A percentile compares a stretch with the other conserved stretches of the same genome.
phyloP scores from a whole-genome alignment of 2,888 invertebrate genomes.

The Apeira syringaria region DNA sequence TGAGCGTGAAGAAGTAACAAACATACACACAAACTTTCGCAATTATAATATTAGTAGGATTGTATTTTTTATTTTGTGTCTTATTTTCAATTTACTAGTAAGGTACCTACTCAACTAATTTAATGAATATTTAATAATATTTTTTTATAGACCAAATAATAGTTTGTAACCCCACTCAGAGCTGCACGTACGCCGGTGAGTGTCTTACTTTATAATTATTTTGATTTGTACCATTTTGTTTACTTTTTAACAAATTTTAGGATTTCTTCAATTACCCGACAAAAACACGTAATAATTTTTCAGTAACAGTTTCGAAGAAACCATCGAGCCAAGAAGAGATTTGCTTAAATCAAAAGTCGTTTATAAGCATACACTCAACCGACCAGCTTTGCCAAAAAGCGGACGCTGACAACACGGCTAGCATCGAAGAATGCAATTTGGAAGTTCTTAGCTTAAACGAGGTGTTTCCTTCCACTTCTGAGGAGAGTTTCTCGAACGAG shows the following conservation, averaged over 20 bases:
- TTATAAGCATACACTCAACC: slow-evolving; percentile 77
- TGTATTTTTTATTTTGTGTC: no score
- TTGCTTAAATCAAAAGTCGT: slow-evolving; percentile 67
- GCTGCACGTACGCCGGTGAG: slow-evolving; percentile 69
- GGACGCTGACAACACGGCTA: slow-evolving; percentile 49
- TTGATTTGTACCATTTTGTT: background rate
- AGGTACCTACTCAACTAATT: no score
- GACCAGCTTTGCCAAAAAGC: slow-evolving; percentile 71
- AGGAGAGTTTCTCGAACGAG: slow-evolving; percentile 68
- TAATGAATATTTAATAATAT: no score
- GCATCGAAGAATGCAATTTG: slow-evolving; percentile 69
- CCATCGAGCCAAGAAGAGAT: slow-evolving; percentile 51
- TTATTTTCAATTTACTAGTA: no score
- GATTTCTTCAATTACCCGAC: no score
- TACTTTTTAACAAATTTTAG: no score
- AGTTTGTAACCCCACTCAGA: slow-evolving; percentile 54
- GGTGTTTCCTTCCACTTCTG: slow-evolving; percentile 77
- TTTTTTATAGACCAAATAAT: slow-evolving; percentile 56
- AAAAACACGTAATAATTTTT: no score
- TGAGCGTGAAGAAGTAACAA: no score
- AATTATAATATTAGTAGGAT: no score
- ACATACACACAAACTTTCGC: no score
- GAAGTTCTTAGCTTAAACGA: slow-evolving; percentile 74
- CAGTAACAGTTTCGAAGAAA: slow-evolving; percentile 75
- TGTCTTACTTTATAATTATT: background rate